Base-by-base conservation (phyloP, 1,140 invertebrate genomes). In the Microplitis mediator region DNA sequence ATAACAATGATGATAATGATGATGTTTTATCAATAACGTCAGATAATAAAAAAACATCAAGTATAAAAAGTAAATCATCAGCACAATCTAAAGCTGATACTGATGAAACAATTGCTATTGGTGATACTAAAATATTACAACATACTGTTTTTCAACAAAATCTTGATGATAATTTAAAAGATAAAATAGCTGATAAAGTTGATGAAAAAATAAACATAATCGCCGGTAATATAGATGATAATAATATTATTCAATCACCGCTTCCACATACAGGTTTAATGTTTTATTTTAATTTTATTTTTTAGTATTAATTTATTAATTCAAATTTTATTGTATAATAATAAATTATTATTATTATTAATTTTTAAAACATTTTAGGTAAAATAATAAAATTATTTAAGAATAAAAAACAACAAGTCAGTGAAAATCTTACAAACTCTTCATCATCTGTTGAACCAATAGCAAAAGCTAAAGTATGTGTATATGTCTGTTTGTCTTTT, bases 351-450 rank as follows among this genome's bases (percentile, higher is more conserved):
- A 11, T 66, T 61, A 32, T 8, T 64, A 3, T 34, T 51, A 32
- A 54, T 32, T 9, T 62, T 56, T 4, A 1, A 51, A 31, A 13
- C 50, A 52, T 74, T 71, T 4, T 31, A 82, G 82, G 77, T 64
- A 82, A 80, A 75, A 82, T 82, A 61, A 62, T 79, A 8, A 82
- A 81, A 51, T 65, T 83, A 45, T 83, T 83, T 51, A 82, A 80
- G 68, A 61, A 45, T 5, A 81, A 78, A 36, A 78, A 71, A 50
- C 68, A 72, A 50, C 75, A 79, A 69, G 58, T 70, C 0, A 75
- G 79, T 23, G 82, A 83, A 61, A 78, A 79, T 23, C 23, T 23
- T 5, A 80, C 73, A 16, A 82, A 82, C 45, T 16, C 62, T 6
- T 52, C 56, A n/a, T 4, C 16, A n/a, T n/a, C 32, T 16, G 73